These are phyloP conservation scores for Saxidomus purpurata DNA, from an alignment of 1,140 invertebrate genomes.

Conservation along the genomic window DNA sequence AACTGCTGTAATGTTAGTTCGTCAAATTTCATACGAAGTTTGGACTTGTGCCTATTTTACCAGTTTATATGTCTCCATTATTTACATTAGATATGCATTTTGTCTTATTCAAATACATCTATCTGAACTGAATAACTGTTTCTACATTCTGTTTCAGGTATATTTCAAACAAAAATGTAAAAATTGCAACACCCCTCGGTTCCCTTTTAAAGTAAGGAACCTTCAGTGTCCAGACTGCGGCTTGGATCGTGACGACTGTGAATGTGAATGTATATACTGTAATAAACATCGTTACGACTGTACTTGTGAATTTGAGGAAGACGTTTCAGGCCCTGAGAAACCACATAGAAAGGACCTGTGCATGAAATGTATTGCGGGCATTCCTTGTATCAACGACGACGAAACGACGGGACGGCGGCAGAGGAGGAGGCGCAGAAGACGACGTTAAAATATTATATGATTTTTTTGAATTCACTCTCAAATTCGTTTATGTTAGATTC, in stretches of 20 bases:
- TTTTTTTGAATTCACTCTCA: too few species aligned
- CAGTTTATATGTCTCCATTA: too few species aligned
- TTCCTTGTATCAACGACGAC: neutral
- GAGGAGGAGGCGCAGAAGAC: neutral
- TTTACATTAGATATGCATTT: too few species aligned
- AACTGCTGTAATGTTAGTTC: too few species aligned
- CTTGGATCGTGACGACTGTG: neutral
- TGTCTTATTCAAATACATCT: too few species aligned
- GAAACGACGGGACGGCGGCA: neutral
- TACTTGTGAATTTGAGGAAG: neutral
- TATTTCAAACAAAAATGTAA: constrained; percentile 19
- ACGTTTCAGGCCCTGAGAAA: neutral
- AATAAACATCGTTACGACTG: constrained; percentile 1
- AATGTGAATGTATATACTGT: constrained; percentile 20
- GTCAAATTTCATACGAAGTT: too few species aligned
- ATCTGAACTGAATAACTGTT: too few species aligned
- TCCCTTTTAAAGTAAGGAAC: neutral
- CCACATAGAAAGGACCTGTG: constrained; percentile 1
- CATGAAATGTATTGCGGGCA: neutral
- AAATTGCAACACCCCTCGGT: neutral
- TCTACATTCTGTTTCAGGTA: too few species aligned
- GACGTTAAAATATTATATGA: too few species aligned
- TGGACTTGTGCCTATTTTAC: too few species aligned
- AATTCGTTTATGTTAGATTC: too few species aligned
- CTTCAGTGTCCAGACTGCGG: neutral